Evolutionary conservation across 2,797 vertebrate species (phyloP), one percentile per base, ranked within the genome.

Genomic region (Sebastes iracundus): DNA sequence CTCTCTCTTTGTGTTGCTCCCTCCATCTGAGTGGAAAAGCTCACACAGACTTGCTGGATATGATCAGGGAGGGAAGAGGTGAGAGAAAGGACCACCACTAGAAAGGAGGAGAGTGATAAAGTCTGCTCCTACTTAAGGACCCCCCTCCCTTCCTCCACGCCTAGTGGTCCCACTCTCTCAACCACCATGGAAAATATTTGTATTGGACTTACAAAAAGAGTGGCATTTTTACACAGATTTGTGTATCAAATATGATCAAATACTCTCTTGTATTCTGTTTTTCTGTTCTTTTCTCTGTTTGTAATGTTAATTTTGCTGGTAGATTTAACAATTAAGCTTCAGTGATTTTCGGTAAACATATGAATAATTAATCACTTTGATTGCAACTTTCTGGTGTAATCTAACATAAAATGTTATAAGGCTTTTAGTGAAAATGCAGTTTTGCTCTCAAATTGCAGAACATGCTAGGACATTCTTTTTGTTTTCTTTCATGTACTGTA

Each of bases 111-210:
- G 87, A 91, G 92, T 87, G 86, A 92, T 91, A 86, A 93, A 91
- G 88, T 91, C 83, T 63, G 85, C 91, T 89, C 80, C 87, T 94
- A 94, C 93, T 95, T 94, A 95, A 94, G 90, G 85, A 86, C 87
- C 90, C 89, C 80, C 79, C 62, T 80, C 67, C 38, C 56, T 86
- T 72, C n/a, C 86, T 89, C 89, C 92, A 91, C 88, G 87, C 89
- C 91, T 85, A 80, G 82, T 90, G 84, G 84, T 92, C 87, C 86
- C 86, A 87, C 90, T 91, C 70, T 72, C 75, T 85, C 65, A 78
- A 89, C 90, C 92, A 90, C 88, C 64, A 88, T 70, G 82, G 83
- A 93, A 92, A 93, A 94, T 93, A 93, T 94, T 94, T 93, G 74
- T 80, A 60, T 85, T 88, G 80, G 89, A 90, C 80, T 56, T 71